These are phyloP conservation scores for Pasiphila rectangulata DNA, from an alignment of 2,888 invertebrate genomes.

Conservation along the genomic window DNA sequence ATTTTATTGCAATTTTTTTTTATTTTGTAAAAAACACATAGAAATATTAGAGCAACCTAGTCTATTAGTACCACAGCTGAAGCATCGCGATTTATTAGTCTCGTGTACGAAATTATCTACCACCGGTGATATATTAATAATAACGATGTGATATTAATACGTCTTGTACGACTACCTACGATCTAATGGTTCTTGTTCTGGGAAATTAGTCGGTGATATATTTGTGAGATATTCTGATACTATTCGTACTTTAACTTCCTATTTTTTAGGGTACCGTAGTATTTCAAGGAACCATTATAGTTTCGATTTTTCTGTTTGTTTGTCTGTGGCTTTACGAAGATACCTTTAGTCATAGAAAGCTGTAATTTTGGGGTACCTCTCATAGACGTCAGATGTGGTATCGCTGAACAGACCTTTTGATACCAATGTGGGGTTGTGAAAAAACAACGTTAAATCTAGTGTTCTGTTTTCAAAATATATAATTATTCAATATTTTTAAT, in stretches of 20 bases:
- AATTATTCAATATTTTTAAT: no score
- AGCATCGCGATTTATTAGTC: constrained; percentile 41
- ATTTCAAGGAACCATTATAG: neutral
- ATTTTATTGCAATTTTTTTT: no score
- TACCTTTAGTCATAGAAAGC: no score
- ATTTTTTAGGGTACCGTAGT: neutral
- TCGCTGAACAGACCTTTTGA: no score
- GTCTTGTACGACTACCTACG: constrained; percentile 39
- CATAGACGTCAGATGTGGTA: no score
- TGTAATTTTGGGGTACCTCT: no score
- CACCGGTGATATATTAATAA: constrained; percentile 60
- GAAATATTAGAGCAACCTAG: neutral
- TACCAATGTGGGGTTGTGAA: no score
- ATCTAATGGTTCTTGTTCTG: constrained; percentile 53
- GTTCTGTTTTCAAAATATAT: no score
- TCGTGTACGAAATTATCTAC: constrained; percentile 46
- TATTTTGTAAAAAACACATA: neutral
- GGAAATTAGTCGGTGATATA: constrained; percentile 19
- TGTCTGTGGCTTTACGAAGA: no score
- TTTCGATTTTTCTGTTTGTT: no score
- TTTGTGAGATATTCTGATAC: neutral
- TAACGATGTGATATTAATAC: constrained; percentile 58
- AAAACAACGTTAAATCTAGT: no score
- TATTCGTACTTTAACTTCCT: no score
- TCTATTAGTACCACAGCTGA: neutral